phyloP scores from a whole-genome alignment of 1,140 invertebrate species.

The Trichonephila clavata region DNA sequence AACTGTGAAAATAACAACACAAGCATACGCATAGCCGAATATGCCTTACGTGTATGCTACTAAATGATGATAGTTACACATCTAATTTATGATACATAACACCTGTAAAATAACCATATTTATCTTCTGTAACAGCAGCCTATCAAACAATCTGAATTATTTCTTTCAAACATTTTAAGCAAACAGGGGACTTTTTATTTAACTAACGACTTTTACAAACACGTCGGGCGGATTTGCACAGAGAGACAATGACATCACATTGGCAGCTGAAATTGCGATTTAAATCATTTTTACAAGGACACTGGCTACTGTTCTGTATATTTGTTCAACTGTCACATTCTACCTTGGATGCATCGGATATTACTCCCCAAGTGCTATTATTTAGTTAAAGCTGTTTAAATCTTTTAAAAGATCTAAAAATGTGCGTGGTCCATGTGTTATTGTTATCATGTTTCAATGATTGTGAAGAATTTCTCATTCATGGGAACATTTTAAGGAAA shows the following conservation, averaged over 20 bases:
- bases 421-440: neutral
- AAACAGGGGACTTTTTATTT: neutral
- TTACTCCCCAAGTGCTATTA: neutral
- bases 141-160: no score
- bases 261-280: neutral
- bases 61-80: no score
- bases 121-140: no score
- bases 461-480: neutral
- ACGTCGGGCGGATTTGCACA: neutral
- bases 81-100: no score
- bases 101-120: no score
- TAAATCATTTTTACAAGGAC: neutral
- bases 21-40: no score
- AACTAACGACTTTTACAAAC: neutral
- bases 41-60: no score
- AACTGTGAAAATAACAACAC: no score
- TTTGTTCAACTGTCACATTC: neutral
- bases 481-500: no score
- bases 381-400: conserved; percentile 2
- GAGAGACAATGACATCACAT: neutral
- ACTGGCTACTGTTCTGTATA: neutral
- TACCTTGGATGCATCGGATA: neutral
- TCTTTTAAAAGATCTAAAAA: neutral
- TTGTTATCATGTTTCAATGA: neutral
- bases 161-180: neutral